Evolutionary conservation across 2,888 invertebrate genomes (phyloP), one percentile per base, ranked within the genome.

Genomic region (Hydroisotoma schaefferi): DNA sequence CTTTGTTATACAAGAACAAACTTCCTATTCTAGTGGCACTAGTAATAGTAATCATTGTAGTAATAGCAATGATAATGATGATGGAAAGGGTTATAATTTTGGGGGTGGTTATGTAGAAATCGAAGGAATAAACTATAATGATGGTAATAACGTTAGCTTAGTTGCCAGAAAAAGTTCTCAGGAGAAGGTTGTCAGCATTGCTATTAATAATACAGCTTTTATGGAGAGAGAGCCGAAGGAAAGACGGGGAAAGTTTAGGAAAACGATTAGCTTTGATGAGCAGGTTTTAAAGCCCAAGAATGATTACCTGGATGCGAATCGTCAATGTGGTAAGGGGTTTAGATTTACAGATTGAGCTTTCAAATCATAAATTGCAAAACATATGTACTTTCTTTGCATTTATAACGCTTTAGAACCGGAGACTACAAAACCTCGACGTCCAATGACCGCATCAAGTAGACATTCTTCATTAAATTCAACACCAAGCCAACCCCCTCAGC

Each of bases 201-300:
- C n/a, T n/a, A n/a, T n/a, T n/a, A n/a, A n/a, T n/a, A n/a, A n/a
- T n/a, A n/a, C n/a, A n/a, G n/a, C n/a, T n/a, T n/a, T n/a, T n/a
- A n/a, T n/a, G n/a, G n/a, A n/a, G n/a, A n/a, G n/a, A n/a, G n/a
- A n/a, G n/a, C n/a, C n/a, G n/a, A n/a, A n/a, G n/a, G 20, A n/a
- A 25, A 49, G 49, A 18, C 8, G 47, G 26, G 23, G 15, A n/a
- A 49, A 28, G 28, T 37, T 62, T 37, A 52, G 65, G 26, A 69
- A 61, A 49, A 69, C 67, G 2, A 63, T 63, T 38, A 69, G 69
- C 55, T 69, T 69, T 59, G 69, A 69, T 61, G 69, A 67, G 22
- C 59, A 61, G 57, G 44, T 65, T 22, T 33, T 69, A 22, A 57
- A 57, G 18, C 49, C 12, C n/a, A 4, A 26, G 2, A 27, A 23